Evolutionary conservation across 2,113 vertebrate species (phyloP).

Genomic region (Paracyprichromis sp.): DNA sequence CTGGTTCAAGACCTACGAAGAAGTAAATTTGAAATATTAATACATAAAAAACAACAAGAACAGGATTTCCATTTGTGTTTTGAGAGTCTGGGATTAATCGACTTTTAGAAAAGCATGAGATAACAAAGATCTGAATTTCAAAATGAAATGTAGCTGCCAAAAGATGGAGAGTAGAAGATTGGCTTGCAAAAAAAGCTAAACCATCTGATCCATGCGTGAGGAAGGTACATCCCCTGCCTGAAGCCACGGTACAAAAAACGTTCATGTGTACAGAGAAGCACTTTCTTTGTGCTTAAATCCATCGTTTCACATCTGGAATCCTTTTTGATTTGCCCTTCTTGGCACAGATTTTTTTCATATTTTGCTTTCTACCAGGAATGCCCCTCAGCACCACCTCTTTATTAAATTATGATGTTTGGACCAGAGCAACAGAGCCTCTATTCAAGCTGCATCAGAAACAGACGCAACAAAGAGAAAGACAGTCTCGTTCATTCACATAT

Average conservation of each 20-base stretch:
- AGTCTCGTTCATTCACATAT: background rate
- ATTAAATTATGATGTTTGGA: conserved; percentile 14
- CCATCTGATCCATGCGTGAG: background rate
- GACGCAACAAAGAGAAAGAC: background rate
- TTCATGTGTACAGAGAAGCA: background rate
- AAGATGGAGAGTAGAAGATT: background rate
- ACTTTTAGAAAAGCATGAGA: background rate
- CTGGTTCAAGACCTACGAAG: conserved; percentile 21
- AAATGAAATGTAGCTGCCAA: background rate
- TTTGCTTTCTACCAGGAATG: background rate
- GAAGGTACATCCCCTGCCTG: conserved; percentile 23
- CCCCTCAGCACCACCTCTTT: background rate
- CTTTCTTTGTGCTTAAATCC: background rate
- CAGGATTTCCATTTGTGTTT: background rate
- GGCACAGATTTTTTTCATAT: background rate
- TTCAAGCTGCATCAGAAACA: conserved; percentile 26
- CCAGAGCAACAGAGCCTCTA: conserved; percentile 4
- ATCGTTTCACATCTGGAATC: background rate
- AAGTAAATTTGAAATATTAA: background rate
- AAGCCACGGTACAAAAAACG: conserved; percentile 6
- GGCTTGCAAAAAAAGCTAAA: background rate
- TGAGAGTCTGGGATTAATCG: background rate
- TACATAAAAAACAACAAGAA: background rate
- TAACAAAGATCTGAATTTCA: background rate
- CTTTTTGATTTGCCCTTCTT: background rate